Percentiles rank a stretch among this genome's conserved stretches.
These are phyloP conservation scores for Tupaia tana DNA, from an alignment of 2,113 vertebrate genomes.

Conservation along the genomic window DNA sequence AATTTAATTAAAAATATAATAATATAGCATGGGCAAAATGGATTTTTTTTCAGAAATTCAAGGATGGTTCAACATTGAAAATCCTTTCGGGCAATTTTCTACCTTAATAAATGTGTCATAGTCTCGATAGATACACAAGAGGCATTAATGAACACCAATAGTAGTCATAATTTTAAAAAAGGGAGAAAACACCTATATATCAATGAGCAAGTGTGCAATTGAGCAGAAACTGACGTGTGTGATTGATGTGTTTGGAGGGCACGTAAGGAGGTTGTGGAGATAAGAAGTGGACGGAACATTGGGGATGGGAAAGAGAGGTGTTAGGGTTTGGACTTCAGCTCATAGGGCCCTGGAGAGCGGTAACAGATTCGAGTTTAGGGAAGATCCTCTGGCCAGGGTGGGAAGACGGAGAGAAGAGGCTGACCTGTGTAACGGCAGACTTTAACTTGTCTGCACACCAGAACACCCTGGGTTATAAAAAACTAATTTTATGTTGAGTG, in stretches of 20 bases:
- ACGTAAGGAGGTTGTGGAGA: not conserved
- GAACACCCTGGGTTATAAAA: not conserved
- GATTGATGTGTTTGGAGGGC: not conserved
- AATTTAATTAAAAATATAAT: no score
- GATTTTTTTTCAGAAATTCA: not conserved
- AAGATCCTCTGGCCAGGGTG: not conserved
- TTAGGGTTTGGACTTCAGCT: not conserved
- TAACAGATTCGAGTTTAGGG: not conserved
- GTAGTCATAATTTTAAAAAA: not conserved
- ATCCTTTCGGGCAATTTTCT: not conserved
- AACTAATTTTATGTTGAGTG: not conserved
- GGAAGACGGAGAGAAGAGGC: not conserved
- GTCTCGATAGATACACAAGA: not conserved
- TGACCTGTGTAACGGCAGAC: not conserved
- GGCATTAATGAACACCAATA: not conserved
- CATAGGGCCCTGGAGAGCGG: not conserved
- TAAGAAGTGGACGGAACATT: not conserved
- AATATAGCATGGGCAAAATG: not conserved
- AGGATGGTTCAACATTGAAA: conserved; percentile 14
- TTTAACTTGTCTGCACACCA: not conserved
- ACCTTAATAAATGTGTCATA: not conserved
- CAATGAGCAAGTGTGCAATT: not conserved
- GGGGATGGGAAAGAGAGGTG: no score
- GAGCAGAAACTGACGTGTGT: not conserved
- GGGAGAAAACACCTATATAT: not conserved